A percentile compares a stretch with the other conserved stretches of the same genome.
Evolutionary conservation across 2,113 vertebrate species (phyloP).

Genomic region (Calonectris borealis): DNA sequence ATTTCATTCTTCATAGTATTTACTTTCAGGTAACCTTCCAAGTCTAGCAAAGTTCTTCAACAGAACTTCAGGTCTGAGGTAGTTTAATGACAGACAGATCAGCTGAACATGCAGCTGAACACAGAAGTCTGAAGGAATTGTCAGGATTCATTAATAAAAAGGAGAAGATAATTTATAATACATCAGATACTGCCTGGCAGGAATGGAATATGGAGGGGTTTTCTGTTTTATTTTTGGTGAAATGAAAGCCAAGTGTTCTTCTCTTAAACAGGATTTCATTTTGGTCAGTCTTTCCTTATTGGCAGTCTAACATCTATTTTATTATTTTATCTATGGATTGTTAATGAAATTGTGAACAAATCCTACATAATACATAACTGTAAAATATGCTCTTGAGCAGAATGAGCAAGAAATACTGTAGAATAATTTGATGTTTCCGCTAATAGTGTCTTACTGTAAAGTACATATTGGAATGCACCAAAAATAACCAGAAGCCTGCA

Average conservation of each 20-base stretch:
- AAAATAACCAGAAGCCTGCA: background rate
- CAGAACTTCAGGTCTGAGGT: background rate
- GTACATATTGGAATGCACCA: background rate
- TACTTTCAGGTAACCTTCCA: background rate
- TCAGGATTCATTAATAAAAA: background rate
- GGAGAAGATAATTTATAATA: background rate
- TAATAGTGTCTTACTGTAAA: background rate
- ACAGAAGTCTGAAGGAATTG: background rate
- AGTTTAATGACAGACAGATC: background rate
- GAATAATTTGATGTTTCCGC: background rate
- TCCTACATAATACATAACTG: background rate
- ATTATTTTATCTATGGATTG: fast-evolving
- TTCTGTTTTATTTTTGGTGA: background rate
- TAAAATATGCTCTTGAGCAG: background rate
- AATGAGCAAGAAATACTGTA: background rate
- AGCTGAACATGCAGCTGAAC: background rate
- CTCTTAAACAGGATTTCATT: background rate
- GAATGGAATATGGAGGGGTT: background rate
- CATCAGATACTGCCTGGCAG: background rate
- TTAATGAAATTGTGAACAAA: background rate
- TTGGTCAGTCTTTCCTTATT: background rate
- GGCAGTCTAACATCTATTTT: background rate
- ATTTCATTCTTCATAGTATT: background rate
- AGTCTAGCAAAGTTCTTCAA: background rate
- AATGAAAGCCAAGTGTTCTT: background rate